Evolutionary conservation across 2,888 invertebrate species (phyloP).

Genomic region (Brassicogethes aeneus): DNA sequence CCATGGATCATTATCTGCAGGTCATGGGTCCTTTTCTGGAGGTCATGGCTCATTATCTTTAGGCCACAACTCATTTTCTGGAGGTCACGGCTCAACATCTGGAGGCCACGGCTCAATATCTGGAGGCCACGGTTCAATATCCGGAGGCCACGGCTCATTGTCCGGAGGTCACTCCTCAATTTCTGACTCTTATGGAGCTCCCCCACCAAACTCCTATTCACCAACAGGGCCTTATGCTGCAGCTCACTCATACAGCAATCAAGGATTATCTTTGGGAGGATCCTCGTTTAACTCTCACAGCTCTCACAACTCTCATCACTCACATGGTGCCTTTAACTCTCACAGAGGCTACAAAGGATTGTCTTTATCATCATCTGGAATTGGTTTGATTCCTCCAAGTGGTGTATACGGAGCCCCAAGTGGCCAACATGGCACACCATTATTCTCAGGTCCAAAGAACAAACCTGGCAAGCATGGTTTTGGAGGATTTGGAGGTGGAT

Average conservation of each 20-base stretch:
- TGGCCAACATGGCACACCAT: constrained; percentile 40
- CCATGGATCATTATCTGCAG: constrained; percentile 4
- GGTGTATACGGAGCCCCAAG: constrained; percentile 54
- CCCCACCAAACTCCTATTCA: constrained; percentile 33
- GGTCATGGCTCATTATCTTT: constrained; percentile 6
- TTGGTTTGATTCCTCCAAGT: constrained; percentile 51
- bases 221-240: constrained; percentile 35
- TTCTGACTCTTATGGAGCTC: constrained; percentile 30
- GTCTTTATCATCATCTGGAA: constrained; percentile 21
- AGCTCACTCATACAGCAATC: constrained; percentile 33
- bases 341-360: constrained; percentile 17
- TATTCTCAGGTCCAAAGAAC: constrained; percentile 25
- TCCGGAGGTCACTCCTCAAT: constrained; percentile 9
- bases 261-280: constrained; percentile 23
- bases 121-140: too few relatives aligned
- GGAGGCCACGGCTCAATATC: constrained; percentile 4
- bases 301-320: constrained; percentile 6
- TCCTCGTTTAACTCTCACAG: constrained; percentile 5
- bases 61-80: too few relatives aligned
- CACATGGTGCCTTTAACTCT: constrained; percentile 9
- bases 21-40: constrained; percentile 8
- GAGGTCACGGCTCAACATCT: too few relatives aligned
- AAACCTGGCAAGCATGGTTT: too few relatives aligned
- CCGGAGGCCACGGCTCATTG: constrained; percentile 11
- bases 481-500: too few relatives aligned